These are phyloP conservation scores for Boleophthalmus pectinirostris DNA, from an alignment of 2,113 vertebrate genomes.

Conservation along the genomic window DNA sequence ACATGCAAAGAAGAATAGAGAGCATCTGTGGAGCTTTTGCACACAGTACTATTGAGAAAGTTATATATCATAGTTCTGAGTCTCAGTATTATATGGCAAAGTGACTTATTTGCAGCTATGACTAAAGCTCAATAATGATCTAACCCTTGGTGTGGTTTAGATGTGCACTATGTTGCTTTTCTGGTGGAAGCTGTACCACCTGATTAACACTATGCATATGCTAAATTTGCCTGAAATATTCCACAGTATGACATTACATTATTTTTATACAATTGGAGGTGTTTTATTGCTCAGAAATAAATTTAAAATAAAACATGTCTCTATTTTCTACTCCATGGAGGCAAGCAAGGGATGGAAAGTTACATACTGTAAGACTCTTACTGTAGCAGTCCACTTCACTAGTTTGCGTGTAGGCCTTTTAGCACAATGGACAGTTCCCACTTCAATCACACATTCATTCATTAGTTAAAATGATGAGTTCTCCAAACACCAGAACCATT, in stretches of 20 bases:
- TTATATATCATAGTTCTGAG: neutral
- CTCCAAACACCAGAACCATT: neutral
- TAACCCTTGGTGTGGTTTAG: too few relatives aligned
- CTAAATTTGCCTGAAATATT: too few relatives aligned
- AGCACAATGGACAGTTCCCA: neutral
- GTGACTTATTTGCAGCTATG: too few relatives aligned
- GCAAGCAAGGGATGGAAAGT: neutral
- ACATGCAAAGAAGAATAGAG: constrained; percentile 1
- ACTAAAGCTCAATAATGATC: too few relatives aligned
- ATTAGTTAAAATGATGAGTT: neutral
- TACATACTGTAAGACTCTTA: neutral
- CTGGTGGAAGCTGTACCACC: too few relatives aligned
- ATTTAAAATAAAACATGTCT: too few relatives aligned
- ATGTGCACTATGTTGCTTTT: too few relatives aligned
- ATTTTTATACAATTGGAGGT: too few relatives aligned
- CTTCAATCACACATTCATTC: neutral
- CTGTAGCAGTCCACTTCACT: neutral
- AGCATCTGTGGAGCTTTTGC: neutral
- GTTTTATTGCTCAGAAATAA: neutral
- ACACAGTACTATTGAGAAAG: neutral
- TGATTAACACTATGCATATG: too few relatives aligned
- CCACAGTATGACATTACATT: too few relatives aligned
- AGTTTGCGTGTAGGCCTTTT: neutral
- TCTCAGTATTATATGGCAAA: neutral
- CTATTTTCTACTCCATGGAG: too few relatives aligned